Percentiles rank a stretch among this genome's conserved stretches.
phyloP scores from a whole-genome alignment of 2,113 vertebrate species.

The Columba janthina region DNA sequence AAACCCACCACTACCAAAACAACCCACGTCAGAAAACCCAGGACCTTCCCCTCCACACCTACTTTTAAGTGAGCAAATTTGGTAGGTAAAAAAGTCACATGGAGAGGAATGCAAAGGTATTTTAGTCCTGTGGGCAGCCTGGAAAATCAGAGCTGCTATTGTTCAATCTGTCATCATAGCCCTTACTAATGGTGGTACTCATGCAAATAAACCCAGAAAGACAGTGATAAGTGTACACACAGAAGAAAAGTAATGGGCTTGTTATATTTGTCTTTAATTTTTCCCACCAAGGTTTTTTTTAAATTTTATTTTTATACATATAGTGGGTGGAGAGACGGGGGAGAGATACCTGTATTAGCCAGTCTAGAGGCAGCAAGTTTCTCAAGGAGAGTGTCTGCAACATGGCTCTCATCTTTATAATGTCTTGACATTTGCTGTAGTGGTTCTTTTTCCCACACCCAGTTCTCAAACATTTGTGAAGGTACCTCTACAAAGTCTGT shows the following conservation, averaged over 20 bases:
- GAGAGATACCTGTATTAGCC: constrained; percentile 88
- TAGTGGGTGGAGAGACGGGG: not conserved
- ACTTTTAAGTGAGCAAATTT: not conserved
- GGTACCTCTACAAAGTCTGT: constrained; percentile 96
- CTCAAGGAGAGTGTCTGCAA: constrained; percentile 84
- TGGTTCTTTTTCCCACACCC: constrained; percentile 93
- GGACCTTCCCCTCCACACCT: not conserved
- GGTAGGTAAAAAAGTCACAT: not conserved
- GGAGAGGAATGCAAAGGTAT: not conserved
- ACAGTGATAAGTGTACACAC: not conserved
- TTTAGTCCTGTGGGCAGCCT: not conserved
- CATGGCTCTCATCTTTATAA: constrained; percentile 84
- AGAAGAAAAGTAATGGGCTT: not conserved
- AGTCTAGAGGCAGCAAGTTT: constrained; percentile 90
- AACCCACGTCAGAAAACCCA: not conserved
- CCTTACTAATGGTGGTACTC: not conserved
- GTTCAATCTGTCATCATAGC: not conserved
- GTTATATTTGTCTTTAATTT: not conserved
- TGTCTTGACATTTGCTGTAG: constrained; percentile 89
- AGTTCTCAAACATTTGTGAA: constrained; percentile 97
- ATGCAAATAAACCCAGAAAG: not conserved
- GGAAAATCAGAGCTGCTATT: not conserved
- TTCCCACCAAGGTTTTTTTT: not conserved
- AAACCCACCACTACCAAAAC: not conserved
- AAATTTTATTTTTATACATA: not conserved